phyloP scores from a whole-genome alignment of 2,797 vertebrate species.

The Rhodeus uyekii region DNA sequence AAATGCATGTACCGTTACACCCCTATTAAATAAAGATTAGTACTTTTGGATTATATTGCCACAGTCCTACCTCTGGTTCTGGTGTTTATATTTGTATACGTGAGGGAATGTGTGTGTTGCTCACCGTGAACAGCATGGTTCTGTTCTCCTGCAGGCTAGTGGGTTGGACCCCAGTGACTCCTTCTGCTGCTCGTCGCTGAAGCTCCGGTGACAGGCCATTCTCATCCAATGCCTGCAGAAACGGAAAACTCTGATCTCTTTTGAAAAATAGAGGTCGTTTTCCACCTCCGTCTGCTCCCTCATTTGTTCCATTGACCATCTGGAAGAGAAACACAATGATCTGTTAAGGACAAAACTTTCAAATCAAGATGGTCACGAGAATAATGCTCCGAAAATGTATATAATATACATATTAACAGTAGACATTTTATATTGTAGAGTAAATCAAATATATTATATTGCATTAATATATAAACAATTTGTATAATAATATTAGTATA shows the following conservation, averaged over 20 bases:
- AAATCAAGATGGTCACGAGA: background rate
- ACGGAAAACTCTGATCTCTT: slow-evolving; percentile 82
- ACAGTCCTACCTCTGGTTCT: background rate
- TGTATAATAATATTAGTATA: background rate
- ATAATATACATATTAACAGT: background rate
- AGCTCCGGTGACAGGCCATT: slow-evolving; percentile 85
- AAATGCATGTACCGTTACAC: too few species aligned
- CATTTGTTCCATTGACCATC: slow-evolving; percentile 59
- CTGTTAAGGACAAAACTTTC: background rate
- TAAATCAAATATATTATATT: background rate
- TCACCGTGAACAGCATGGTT: slow-evolving; percentile 95
- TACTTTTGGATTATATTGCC: background rate
- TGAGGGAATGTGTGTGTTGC: background rate
- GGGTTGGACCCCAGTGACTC: slow-evolving; percentile 84
- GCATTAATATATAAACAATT: background rate
- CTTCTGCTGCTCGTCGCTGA: slow-evolving; percentile 74
- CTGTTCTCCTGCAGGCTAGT: slow-evolving; percentile 94
- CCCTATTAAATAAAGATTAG: too few species aligned
- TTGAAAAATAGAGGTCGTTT: slow-evolving; percentile 78
- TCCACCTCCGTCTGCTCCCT: slow-evolving; percentile 50
- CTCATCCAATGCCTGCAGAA: slow-evolving; percentile 83
- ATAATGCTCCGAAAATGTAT: background rate
- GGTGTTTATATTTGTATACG: slow-evolving; percentile 9
- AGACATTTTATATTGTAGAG: background rate
- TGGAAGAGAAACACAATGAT: background rate